Evolutionary conservation across 35 echinoderm and acorn worm genomes (phyloP), one percentile per base, ranked within the genome.

Genomic region (Apostichopus parvimensis): DNA sequence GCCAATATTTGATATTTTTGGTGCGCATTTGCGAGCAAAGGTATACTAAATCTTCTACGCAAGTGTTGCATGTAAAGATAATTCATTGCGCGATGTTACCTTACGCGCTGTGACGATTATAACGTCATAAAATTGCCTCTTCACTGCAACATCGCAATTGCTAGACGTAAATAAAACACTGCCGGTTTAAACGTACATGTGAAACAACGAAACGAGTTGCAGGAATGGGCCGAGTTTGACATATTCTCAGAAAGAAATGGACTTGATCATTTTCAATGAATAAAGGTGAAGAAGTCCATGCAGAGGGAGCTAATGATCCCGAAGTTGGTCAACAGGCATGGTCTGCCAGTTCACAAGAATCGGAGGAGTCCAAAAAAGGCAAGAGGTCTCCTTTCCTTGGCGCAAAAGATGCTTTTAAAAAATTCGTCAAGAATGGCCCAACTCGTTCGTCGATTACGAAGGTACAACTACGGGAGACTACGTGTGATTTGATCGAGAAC

Each of bases 311-410:
- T 8, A 7, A 22, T 54, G 85, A 87, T 57, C 85, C 85, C 25
- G n/a, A 28, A 64, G n/a, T 15, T 6, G 45, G 21, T 25, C 20
- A 56, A 22, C 86, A 88, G 45, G 57, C 64, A 28, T 8, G 6
- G 17, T 72, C 64, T 18, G 86, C 45, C 34, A 88, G 64, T 66
- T 88, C 62, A 7, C 25, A 88, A 20, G 86, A 88, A 28, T 87
- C 59, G n/a, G 61, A 88, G 9, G 62, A 88, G 9, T 88, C 86
- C 26, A 72, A 88, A 52, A 88, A 88, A 54, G 73, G 89, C 53
- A 91, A 91, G 53, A 55, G 56, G 28, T 91, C 89, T 60, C 53
- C 76, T 77, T 91, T 91, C n/a, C 52, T 57, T 57, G 89, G 89
- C 8, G 89, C 89, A 53, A 78, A 79, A 14, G 89, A 91, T 22